Evolutionary conservation across 35 echinoderm and acorn worm genomes (phyloP), one percentile per base, ranked within the genome.

Genomic region (Lytechinus variegatus): DNA sequence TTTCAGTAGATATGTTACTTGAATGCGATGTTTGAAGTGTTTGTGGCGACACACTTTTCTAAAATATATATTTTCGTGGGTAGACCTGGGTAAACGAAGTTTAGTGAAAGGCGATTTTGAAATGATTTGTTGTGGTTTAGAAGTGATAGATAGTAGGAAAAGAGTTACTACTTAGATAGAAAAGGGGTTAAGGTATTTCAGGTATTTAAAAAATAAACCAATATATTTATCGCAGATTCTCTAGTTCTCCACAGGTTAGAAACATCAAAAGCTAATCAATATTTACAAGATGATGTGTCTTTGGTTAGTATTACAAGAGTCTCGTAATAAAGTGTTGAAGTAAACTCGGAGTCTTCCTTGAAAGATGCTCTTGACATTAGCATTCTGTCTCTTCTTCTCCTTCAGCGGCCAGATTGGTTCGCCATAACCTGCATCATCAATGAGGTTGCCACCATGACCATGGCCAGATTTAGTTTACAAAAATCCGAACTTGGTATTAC

Each of bases 331-430:
- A 44, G 33, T 44, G 33, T 44, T 44, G 33, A 44, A 44, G 33
- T 44, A 44, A 44, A 24, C 19, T 79, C 21, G 16, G 66, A n/a
- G 66, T 79, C 16, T 79, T 21, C 16, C 19, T 79, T 79, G 33
- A 24, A 79, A 79, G 66, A 79, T n/a, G 66, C 66, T 79, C 66
- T 79, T 79, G 66, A 79, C 66, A 79, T 79, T 79, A 79, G 66
- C 66, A 79, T 79, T 79, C 66, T 16, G 66, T 19, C 19, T 79
- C 19, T 14, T 79, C 66, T 7, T 79, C 66, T 19, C 5, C 66
- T 79, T 16, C 66, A 24, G 66, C n/a, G 66, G 66, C 14, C 66
- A 79, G 66, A 79, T 79, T 14, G 66, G 66, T 79, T 79, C 66
- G 66, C n/a, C 66, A 79, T 79, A 79, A 5, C 16, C 66, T 79